A percentile compares a stretch with the other conserved stretches of the same genome.
These are phyloP conservation scores for Hetaerina americana DNA, from an alignment of 1,140 invertebrate species.

Conservation along the genomic window DNA sequence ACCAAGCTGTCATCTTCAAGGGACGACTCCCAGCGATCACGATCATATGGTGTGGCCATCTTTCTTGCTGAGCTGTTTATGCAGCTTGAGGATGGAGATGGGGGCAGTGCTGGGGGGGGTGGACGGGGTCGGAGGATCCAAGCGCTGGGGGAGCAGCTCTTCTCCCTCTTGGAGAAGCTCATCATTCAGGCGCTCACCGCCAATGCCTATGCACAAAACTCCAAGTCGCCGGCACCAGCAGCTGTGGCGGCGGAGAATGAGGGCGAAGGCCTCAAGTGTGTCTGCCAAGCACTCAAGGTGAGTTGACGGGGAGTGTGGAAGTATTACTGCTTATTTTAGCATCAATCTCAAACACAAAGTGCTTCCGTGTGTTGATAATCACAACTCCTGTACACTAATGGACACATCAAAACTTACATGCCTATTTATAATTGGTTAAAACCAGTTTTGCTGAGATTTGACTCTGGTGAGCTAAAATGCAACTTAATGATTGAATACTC, in stretches of 20 bases:
- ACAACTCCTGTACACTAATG: too few relatives aligned
- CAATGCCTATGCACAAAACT: not conserved
- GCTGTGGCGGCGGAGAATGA: constrained; percentile 12
- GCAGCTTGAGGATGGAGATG: constrained; percentile 14
- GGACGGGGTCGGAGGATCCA: constrained; percentile 12
- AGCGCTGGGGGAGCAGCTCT: constrained; percentile 13
- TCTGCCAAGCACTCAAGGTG: constrained; percentile 39
- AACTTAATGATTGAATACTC: too few relatives aligned
- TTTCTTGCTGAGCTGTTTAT: constrained; percentile 19
- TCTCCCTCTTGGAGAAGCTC: not conserved
- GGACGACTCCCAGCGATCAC: constrained; percentile 12
- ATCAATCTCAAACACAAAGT: too few relatives aligned
- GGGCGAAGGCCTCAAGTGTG: constrained; percentile 35
- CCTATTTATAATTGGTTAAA: too few relatives aligned
- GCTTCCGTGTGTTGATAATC: too few relatives aligned
- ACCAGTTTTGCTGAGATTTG: too few relatives aligned
- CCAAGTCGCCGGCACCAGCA: not conserved
- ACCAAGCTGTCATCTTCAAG: constrained; percentile 13
- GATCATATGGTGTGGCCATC: constrained; percentile 18
- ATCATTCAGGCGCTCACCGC: not conserved
- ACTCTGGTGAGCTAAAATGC: too few relatives aligned
- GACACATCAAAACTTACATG: too few relatives aligned
- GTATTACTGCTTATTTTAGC: too few relatives aligned
- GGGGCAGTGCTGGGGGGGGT: constrained; percentile 7
- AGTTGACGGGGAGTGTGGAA: too few relatives aligned